A percentile compares a stretch with the other conserved stretches of the same genome.
Conservation (phyloP, 2,797 vertebrate species). For the Nannoperca obscura region DNA sequence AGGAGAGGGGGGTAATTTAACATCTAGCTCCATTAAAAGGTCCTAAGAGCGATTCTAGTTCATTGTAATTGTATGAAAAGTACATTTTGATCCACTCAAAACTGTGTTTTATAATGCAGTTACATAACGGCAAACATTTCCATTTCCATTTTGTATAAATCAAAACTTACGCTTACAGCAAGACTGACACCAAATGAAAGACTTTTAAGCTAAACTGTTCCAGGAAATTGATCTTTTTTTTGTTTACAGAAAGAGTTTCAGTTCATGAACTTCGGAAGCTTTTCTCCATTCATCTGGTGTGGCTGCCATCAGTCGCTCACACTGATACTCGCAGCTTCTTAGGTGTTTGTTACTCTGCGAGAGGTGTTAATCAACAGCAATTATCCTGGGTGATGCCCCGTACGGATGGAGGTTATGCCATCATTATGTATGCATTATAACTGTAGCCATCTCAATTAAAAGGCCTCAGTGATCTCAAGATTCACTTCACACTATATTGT, state of each 20-base stretch:
- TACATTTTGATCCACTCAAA: background rate
- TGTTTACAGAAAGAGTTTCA: background rate
- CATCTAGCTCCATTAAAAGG: constrained; percentile 13
- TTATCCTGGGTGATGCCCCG: constrained; percentile 20
- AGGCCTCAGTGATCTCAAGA: constrained; percentile 18
- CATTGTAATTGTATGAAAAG: constrained; percentile 6
- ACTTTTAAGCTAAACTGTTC: background rate
- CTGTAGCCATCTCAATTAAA: constrained; percentile 35
- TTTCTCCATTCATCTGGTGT: background rate
- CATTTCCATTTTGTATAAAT: background rate
- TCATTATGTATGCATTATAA: constrained; percentile 33
- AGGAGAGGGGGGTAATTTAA: background rate
- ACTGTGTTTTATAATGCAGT: background rate
- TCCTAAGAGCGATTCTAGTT: background rate
- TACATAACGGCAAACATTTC: constrained; percentile 20
- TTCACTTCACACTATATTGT: constrained; percentile 41
- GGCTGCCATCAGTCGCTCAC: constrained; percentile 2
- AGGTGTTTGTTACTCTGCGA: constrained; percentile 34
- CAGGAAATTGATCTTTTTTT: background rate
- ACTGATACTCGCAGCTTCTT: constrained; percentile 19
- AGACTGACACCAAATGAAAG: background rate
- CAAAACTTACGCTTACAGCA: background rate
- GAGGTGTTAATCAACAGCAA: constrained; percentile 40
- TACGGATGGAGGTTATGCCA: constrained; percentile 22
- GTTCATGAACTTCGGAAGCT: constrained; percentile 4